phyloP scores from a whole-genome alignment of 2,797 vertebrate species.

The Hyperoplus immaculatus region DNA sequence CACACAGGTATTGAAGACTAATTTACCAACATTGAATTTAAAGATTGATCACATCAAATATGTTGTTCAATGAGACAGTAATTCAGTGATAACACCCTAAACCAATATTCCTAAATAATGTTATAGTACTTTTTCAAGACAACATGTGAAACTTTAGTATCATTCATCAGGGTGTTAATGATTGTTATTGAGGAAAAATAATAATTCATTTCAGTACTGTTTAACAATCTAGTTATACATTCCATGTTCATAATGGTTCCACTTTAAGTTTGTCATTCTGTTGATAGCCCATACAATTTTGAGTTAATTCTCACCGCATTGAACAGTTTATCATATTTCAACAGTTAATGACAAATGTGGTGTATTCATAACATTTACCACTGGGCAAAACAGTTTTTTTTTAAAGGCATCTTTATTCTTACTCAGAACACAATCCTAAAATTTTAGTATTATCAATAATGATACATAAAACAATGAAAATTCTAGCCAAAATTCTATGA shows the following conservation, averaged over 20 bases:
- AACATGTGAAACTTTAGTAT: neutral
- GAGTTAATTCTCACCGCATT: neutral
- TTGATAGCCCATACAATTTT: neutral
- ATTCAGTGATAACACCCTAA: neutral
- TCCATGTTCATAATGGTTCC: neutral
- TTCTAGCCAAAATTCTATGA: neutral
- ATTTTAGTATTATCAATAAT: neutral
- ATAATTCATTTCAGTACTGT: neutral
- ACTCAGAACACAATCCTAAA: neutral
- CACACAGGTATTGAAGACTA: neutral
- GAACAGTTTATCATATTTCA: neutral
- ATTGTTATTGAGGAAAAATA: neutral
- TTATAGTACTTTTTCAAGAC: neutral
- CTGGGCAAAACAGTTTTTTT: neutral
- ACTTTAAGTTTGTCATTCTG: neutral
- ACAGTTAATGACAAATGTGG: neutral
- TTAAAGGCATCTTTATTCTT: neutral
- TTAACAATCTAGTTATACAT: neutral
- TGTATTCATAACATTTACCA: neutral
- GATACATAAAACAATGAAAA: conserved; percentile 7
- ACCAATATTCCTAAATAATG: neutral
- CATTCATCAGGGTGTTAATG: neutral
- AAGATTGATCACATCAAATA: neutral
- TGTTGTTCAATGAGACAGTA: neutral
- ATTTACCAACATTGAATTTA: neutral